Evolutionary conservation across 2,113 vertebrate species (phyloP), one percentile per base, ranked within the genome.

Genomic region (Centropus unirufus): DNA sequence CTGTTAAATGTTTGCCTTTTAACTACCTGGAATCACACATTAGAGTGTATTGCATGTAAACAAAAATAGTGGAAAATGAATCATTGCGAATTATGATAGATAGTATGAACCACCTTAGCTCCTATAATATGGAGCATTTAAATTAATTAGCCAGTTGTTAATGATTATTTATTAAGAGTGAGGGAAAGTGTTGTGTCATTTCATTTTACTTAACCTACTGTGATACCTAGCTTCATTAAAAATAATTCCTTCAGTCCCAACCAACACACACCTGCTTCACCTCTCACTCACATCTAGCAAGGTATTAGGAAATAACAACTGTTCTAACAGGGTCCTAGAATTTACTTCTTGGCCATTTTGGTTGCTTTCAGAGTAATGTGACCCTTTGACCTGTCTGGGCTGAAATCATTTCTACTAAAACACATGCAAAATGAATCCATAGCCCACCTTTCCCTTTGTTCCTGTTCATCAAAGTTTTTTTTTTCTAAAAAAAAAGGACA

Each of bases 151-250:
- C 47, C 52, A 81, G 15, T 82, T 84, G 87, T 42, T 84, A 89
- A 74, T 52, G 20, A 83, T 76, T 72, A 61, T 58, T 95, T 95
- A 89, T 67, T 57, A 70, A 83, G 54, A 95, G 36, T 36, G 92
- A 72, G 12, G 32, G 39, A 62, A 27, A 49, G 11, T n/a, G 26
- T 36, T 6, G 13, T 34, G n/a, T 54, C 11, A 58, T 86, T 79
- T 75, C 42, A 81, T 67, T 81, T 24, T 77, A 62, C 47, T 91
- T 92, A 82, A 51, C 24, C 8, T 78, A 24, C 24, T 0, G 4
- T 87, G 93, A 64, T 24, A n/a, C 13, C 44, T 52, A 49, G 7
- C 66, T 89, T 89, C 49, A 51, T 83, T 93, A 57, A 66, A 69
- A 93, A 84, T 34, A 57, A 63, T 75, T 47, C 26, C 46, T 96